Percentiles rank a stretch among this genome's conserved stretches.
phyloP scores from a whole-genome alignment of 2,113 vertebrate species.

The Cottus gobio region DNA sequence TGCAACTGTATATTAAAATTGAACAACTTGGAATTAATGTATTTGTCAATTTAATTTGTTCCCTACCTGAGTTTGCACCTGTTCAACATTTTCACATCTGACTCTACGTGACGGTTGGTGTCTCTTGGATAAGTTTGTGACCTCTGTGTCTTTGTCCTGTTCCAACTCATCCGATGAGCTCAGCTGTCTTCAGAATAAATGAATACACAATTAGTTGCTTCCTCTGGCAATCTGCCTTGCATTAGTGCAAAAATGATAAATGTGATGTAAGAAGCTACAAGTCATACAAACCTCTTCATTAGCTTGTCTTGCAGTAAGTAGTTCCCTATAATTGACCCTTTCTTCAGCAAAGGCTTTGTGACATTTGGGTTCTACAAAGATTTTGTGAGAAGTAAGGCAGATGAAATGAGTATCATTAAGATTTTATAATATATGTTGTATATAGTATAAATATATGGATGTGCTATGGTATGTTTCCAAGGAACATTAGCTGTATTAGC shows the following conservation, averaged over 20 bases:
- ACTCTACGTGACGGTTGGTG: slow-evolving; percentile 44
- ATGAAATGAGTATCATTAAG: slow-evolving; percentile 41
- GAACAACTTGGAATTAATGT: not conserved
- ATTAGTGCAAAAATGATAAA: slow-evolving; percentile 11
- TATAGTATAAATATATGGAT: not conserved
- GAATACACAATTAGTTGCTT: slow-evolving; percentile 58
- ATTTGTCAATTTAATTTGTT: slow-evolving; percentile 28
- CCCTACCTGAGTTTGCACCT: slow-evolving; percentile 70
- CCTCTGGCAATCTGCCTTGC: not conserved
- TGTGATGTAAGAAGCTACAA: not conserved
- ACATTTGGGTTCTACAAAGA: slow-evolving; percentile 77
- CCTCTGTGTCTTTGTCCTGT: slow-evolving; percentile 47
- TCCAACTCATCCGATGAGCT: slow-evolving; percentile 65
- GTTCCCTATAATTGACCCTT: slow-evolving; percentile 85
- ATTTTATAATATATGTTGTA: not conserved
- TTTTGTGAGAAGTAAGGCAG: slow-evolving; percentile 55
- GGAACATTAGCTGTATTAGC: not conserved
- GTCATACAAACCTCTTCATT: slow-evolving; percentile 82
- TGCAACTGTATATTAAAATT: not conserved
- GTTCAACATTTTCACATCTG: slow-evolving; percentile 63
- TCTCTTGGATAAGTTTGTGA: slow-evolving; percentile 57
- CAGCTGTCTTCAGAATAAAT: slow-evolving; percentile 67
- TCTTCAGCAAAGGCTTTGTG: slow-evolving; percentile 82
- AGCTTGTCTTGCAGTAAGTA: slow-evolving; percentile 81
- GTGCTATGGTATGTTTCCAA: not conserved